Evolutionary conservation across 2,113 vertebrate species (phyloP).

Genomic region (Dasyornis broadbenti): DNA sequence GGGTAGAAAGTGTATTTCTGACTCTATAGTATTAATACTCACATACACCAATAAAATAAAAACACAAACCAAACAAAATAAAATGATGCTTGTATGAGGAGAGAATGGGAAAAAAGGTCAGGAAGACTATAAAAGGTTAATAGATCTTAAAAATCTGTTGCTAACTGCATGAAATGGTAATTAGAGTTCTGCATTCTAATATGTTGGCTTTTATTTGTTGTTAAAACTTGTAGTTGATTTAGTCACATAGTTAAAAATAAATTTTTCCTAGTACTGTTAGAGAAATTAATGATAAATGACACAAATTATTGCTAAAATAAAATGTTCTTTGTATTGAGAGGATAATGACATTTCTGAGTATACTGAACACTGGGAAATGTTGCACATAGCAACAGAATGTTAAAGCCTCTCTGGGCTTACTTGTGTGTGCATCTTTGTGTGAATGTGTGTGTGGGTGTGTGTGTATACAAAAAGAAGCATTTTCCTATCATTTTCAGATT

Average conservation of each 20-base stretch:
- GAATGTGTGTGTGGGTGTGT: too few species aligned
- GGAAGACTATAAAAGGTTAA: neutral
- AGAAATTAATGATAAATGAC: neutral
- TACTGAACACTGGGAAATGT: neutral
- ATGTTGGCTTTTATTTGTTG: neutral
- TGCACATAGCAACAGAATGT: neutral
- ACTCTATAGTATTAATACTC: neutral
- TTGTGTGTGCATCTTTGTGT: neutral
- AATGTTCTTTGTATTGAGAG: neutral
- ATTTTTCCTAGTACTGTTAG: neutral
- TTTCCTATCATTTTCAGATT: neutral
- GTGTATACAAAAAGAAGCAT: neutral
- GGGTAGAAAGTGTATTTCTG: constrained; percentile 21
- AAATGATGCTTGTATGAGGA: neutral
- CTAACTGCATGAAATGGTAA: neutral
- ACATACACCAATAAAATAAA: neutral
- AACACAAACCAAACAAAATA: neutral
- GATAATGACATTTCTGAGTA: neutral
- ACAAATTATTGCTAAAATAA: neutral
- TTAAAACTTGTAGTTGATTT: neutral
- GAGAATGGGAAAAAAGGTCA: neutral
- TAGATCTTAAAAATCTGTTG: neutral
- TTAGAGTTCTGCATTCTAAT: neutral
- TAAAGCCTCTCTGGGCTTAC: neutral
- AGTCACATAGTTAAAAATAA: constrained; percentile 3